Conservation (phyloP, 2,797 vertebrate species). For the Parambassis ranga region DNA sequence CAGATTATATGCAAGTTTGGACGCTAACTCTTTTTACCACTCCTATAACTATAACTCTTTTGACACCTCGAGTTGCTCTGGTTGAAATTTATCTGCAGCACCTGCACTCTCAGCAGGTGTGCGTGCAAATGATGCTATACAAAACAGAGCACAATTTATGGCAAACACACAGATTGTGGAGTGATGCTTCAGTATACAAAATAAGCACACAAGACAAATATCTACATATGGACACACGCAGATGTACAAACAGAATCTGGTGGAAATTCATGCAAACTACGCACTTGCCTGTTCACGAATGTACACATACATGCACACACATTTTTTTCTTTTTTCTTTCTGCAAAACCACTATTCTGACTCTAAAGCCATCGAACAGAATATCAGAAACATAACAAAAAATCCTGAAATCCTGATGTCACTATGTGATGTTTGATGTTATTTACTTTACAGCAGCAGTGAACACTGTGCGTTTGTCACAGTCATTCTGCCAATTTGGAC, state of each 20-base stretch:
- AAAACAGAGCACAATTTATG: conserved; percentile 37
- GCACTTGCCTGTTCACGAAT: not conserved
- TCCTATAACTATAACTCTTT: not conserved
- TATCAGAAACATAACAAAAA: not conserved
- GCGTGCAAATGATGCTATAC: conserved; percentile 36
- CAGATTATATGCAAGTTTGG: not conserved
- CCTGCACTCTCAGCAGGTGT: conserved; percentile 62
- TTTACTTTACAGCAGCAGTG: conserved; percentile 61
- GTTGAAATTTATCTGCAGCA: conserved; percentile 47
- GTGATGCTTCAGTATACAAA: not conserved
- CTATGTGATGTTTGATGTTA: conserved; percentile 60
- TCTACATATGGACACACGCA: conserved; percentile 14
- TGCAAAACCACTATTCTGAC: conserved; percentile 7
- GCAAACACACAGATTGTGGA: conserved; percentile 20
- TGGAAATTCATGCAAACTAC: not conserved
- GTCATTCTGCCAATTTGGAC: conserved; percentile 70
- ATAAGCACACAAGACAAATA: conserved; percentile 11
- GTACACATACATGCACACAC: not conserved
- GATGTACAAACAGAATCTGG: not conserved
- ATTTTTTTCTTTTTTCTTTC: not conserved
- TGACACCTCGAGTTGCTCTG: conserved; percentile 14
- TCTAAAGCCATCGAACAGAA: conserved; percentile 23
- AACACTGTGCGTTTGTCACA: conserved; percentile 68
- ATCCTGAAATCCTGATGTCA: conserved; percentile 9
- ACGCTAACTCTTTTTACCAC: not conserved